Conservation (phyloP, 2,797 vertebrate genomes). For the Prunella strophiata region DNA sequence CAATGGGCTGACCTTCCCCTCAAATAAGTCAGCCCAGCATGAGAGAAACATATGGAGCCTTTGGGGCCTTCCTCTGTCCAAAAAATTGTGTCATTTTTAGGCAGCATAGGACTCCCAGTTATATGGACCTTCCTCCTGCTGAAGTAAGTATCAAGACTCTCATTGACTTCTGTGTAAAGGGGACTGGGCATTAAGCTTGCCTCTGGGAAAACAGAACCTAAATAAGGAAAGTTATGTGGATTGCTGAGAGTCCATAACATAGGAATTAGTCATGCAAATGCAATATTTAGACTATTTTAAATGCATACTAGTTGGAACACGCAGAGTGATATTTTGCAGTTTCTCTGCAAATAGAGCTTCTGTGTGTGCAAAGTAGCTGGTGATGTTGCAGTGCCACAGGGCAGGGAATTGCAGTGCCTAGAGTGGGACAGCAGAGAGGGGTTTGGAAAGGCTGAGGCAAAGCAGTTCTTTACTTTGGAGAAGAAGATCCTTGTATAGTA, state of each 20-base stretch:
- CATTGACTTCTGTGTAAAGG: slow-evolving; percentile 5
- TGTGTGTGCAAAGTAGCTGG: neutral
- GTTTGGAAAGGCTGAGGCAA: neutral
- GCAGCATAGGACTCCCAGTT: neutral
- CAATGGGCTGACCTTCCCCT: slow-evolving; percentile 13
- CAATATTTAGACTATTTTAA: slow-evolving; percentile 30
- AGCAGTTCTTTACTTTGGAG: neutral
- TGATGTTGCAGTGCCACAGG: neutral
- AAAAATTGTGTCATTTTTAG: slow-evolving; percentile 33
- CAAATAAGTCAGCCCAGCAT: slow-evolving; percentile 15
- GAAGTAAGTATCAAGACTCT: neutral
- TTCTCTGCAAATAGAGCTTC: slow-evolving; percentile 20
- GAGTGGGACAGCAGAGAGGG: neutral
- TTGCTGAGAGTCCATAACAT: neutral
- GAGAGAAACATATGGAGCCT: neutral
- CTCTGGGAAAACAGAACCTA: neutral
- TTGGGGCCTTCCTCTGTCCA: slow-evolving; percentile 1
- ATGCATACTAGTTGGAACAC: neutral
- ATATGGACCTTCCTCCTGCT: neutral
- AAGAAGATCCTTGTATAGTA: neutral
- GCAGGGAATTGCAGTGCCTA: neutral
- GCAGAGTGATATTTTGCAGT: neutral
- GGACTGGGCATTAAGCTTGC: neutral
- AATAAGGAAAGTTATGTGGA: neutral
- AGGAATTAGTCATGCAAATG: slow-evolving; percentile 7